phyloP scores from a whole-genome alignment of 2,888 invertebrate species.

The Clusia tigrina region DNA sequence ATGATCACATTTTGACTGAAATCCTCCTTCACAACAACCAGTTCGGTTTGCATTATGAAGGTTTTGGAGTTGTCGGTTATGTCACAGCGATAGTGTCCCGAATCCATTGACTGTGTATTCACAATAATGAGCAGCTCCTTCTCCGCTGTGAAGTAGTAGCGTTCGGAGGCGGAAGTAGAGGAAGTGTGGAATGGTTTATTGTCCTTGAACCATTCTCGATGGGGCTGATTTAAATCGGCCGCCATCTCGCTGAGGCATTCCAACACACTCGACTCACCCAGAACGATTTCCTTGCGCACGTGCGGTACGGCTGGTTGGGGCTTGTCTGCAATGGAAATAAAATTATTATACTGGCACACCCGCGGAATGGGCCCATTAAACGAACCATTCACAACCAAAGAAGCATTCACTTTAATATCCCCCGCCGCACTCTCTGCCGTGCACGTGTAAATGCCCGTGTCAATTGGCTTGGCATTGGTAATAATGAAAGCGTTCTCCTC shows the following conservation, averaged over 20 bases:
- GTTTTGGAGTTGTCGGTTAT: constrained; percentile 74
- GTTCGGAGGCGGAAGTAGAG: constrained; percentile 65
- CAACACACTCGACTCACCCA: constrained; percentile 85
- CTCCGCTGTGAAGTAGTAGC: constrained; percentile 87
- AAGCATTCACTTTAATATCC: constrained; percentile 84
- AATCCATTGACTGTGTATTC: constrained; percentile 78
- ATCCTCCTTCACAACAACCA: constrained; percentile 53
- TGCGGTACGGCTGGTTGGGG: constrained; percentile 82
- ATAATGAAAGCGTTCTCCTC: constrained; percentile 92
- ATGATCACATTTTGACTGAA: constrained; percentile 62
- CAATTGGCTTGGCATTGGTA: constrained; percentile 85
- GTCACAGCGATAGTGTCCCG: constrained; percentile 88
- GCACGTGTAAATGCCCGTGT: constrained; percentile 93
- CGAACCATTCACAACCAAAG: constrained; percentile 73
- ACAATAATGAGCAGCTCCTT: constrained; percentile 89
- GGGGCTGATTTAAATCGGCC: constrained; percentile 70
- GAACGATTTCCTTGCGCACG: constrained; percentile 75
- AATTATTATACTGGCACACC: no score
- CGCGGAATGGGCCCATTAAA: no score
- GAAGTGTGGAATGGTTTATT: constrained; percentile 71
- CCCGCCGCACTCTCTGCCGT: constrained; percentile 92
- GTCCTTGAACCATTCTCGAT: constrained; percentile 81
- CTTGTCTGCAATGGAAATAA: constrained; percentile 73
- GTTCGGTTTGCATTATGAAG: constrained; percentile 48
- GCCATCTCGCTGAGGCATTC: constrained; percentile 76